These are phyloP conservation scores for Rhadina sibilatrix DNA, from an alignment of 2,113 vertebrate genomes.

Conservation along the genomic window DNA sequence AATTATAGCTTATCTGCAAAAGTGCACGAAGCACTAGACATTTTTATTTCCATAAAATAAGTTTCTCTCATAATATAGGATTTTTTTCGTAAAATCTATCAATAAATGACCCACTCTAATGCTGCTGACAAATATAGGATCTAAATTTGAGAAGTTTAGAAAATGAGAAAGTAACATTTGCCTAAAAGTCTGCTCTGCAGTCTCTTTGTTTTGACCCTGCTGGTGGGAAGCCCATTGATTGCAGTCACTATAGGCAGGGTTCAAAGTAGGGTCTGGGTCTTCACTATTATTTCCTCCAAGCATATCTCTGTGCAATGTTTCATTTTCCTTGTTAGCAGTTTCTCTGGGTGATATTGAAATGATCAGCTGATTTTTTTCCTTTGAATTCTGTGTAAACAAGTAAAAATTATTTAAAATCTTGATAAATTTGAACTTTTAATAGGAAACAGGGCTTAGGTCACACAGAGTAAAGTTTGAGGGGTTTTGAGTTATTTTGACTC, in stretches of 20 bases:
- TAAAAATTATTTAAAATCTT: neutral
- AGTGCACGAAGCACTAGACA: neutral
- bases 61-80: neutral
- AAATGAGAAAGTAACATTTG: neutral
- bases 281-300: neutral
- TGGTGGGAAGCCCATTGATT: neutral
- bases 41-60: neutral
- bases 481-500: neutral
- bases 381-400: neutral
- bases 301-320: neutral
- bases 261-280: neutral
- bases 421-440: neutral
- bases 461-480: neutral
- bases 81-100: neutral
- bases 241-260: neutral
- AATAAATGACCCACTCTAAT: neutral
- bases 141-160: neutral
- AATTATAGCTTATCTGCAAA: neutral
- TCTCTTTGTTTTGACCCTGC: neutral
- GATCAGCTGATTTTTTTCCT: neutral
- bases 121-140: neutral
- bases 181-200: neutral
- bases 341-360: neutral
- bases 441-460: neutral
- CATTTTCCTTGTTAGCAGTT: neutral